Base-by-base conservation (phyloP, 2,113 vertebrate genomes). In the Megaleporinus macrocephalus region DNA sequence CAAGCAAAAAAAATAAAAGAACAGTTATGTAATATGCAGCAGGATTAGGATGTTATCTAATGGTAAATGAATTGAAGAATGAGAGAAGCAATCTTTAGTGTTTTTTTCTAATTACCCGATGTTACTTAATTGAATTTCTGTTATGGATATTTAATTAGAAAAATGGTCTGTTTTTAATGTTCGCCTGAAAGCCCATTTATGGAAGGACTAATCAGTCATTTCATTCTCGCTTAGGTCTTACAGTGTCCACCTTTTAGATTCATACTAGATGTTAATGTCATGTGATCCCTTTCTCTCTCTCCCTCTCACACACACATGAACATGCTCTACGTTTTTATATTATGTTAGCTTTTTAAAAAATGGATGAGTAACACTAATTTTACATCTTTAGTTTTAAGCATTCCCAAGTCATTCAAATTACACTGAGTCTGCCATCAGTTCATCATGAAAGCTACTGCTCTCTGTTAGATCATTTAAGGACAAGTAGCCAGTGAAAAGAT, bases 111-210 rank as follows among this genome's bases (percentile, higher is more conserved):
- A 84, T 81, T 76, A 84, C 33, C 66, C 57, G 47, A 20, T 44
- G 78, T 78, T 51, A 33, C 78, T 51, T 84, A 81, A 86, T 74
- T 86, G 36, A 80, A 81, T 86, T 86, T 80, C 47, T 47, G 16
- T 69, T 61, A 82, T 73, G 76, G 11, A 74, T 82, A 82, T 74
- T 79, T 79, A 79, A 83, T 69, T 69, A 70, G 16, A 36, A 73
- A 53, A 36, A 20, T 78, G 36, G 66, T 51, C 30, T 74, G 5
- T 27, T 81, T 74, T 62, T 65, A 18, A 33, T 22, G 16, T 24
- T 71, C 20, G 59, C 24, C 20, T 20, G 30, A 68, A 75, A 59
- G 36, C 7, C 80, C 63, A 30, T 70, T 76, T 70, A 51, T 61
- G 20, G 30, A 36, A 66, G 47, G 33, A 75, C 62, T 51, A 51